Evolutionary conservation across 2,888 invertebrate species (phyloP).

Genomic region (Tetragonisca angustula): DNA sequence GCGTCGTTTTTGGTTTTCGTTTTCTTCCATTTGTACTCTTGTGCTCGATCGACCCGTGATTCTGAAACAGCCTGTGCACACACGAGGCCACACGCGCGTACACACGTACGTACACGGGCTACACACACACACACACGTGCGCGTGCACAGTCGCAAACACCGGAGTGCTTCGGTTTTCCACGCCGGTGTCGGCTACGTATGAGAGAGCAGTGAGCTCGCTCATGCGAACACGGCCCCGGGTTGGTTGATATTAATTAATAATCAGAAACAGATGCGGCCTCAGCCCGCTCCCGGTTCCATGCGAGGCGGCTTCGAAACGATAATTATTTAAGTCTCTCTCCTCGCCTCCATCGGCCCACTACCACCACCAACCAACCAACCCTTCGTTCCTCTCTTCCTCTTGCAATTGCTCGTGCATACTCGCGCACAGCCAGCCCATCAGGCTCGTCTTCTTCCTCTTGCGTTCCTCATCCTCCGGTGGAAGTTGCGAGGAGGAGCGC

Average conservation of each 20-base stretch:
- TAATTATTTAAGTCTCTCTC: conserved; percentile 81
- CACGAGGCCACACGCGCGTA: neutral
- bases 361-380: neutral
- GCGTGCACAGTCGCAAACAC: neutral
- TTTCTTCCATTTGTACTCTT: neutral
- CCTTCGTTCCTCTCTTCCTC: conserved; percentile 30
- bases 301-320: conserved; percentile 75
- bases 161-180: conserved; percentile 29
- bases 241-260: conserved; percentile 83
- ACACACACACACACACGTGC: neutral
- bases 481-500: neutral
- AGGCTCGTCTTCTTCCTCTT: conserved; percentile 19
- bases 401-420: conserved; percentile 32
- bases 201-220: conserved; percentile 72
- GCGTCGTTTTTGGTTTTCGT: neutral
- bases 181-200: conserved; percentile 53
- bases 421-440: neutral
- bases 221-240: conserved; percentile 75
- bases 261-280: conserved; percentile 83
- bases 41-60: neutral
- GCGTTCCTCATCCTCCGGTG: conserved; percentile 3
- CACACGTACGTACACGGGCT: neutral
- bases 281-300: conserved; percentile 56
- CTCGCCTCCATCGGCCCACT: conserved; percentile 55
- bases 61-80: neutral